phyloP scores from a whole-genome alignment of 2,797 vertebrate genomes.

The Delichon dasypus region DNA sequence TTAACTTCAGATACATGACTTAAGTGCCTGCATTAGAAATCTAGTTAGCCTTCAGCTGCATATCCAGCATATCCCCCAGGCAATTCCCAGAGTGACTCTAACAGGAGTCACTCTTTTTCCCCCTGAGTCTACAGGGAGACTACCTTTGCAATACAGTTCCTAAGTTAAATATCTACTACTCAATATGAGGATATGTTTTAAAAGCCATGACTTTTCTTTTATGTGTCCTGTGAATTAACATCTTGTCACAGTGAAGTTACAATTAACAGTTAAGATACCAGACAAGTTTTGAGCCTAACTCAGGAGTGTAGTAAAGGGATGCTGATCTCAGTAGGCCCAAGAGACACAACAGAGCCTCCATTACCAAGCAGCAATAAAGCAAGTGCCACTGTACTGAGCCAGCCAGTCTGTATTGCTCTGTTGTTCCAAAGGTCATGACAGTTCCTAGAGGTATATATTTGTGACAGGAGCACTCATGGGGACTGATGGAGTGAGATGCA shows the following conservation, averaged over 20 bases:
- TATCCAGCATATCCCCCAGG: neutral
- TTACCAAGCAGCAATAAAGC: constrained; percentile 22
- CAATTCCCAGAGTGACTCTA: rapidly evolving
- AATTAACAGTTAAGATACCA: neutral
- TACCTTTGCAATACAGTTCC: neutral
- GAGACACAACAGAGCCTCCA: neutral
- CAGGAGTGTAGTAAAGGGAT: neutral
- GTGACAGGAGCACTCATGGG: neutral
- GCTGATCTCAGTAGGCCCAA: neutral
- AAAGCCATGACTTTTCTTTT: neutral
- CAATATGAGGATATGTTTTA: neutral
- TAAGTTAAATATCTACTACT: neutral
- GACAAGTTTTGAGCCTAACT: neutral
- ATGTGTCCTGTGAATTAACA: neutral
- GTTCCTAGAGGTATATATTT: neutral
- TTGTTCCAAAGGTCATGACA: neutral
- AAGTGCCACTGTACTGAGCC: neutral
- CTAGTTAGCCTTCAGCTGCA: neutral
- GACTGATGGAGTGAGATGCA: neutral
- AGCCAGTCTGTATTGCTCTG: neutral
- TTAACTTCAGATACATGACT: neutral
- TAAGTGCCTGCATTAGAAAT: neutral
- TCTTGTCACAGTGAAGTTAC: neutral
- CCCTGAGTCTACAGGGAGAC: neutral
- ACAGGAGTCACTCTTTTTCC: neutral